These are phyloP conservation scores for Sanderia malayensis DNA, from an alignment of 30 jellyfish, hydroid and myxozoan genomes.

Conservation along the genomic window DNA sequence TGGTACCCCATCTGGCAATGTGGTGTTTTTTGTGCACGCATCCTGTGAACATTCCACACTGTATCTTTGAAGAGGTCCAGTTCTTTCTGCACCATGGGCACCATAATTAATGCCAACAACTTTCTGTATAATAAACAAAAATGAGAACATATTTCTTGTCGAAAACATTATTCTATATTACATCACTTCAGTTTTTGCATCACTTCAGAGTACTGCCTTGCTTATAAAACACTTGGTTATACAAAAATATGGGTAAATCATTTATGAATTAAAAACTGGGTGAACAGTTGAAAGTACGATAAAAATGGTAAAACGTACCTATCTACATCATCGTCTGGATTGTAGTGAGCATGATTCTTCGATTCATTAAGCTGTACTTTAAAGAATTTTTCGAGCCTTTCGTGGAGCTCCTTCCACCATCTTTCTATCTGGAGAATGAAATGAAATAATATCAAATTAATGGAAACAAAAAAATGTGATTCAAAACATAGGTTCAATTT, in stretches of 20 bases:
- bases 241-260: background rate
- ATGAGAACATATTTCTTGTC: conserved; percentile 7
- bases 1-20: conserved; percentile 47
- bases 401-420: conserved; percentile 30
- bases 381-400: conserved; percentile 6
- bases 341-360: background rate
- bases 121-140: too few species aligned
- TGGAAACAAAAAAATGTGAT: background rate
- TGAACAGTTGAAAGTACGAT: background rate
- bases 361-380: background rate
- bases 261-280: background rate
- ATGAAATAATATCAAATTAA: background rate
- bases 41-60: conserved; percentile 45
- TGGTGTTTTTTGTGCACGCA: conserved; percentile 34
- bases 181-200: background rate
- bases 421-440: conserved; percentile 15
- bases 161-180: conserved; percentile 22
- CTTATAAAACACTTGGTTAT: background rate
- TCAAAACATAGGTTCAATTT: too few species aligned
- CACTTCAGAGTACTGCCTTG: too few species aligned
- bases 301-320: conserved; percentile 7
- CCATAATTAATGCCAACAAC: too few species aligned
- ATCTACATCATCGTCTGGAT: conserved; percentile 11
- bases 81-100: too few species aligned
- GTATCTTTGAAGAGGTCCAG: too few species aligned